Evolutionary conservation across 2,888 invertebrate species (phyloP).

Genomic region (Apantesis nais): DNA sequence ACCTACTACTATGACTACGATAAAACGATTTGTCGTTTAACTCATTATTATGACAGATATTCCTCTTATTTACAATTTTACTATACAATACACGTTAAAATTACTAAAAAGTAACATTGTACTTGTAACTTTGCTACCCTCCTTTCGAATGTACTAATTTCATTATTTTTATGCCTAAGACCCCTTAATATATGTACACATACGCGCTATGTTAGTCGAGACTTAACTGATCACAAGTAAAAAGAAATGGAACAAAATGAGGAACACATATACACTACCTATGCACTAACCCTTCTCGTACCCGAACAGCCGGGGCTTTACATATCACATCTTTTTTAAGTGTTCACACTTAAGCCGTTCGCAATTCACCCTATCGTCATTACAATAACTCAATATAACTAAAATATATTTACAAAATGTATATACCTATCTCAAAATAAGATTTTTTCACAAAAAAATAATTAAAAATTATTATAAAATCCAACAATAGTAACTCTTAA

Average conservation of each 20-base stretch:
- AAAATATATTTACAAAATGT: constrained; percentile 78
- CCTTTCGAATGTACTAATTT: constrained; percentile 77
- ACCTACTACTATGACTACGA: constrained; percentile 82
- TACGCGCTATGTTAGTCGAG: constrained; percentile 79
- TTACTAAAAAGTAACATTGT: constrained; percentile 83
- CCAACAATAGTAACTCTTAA: constrained; percentile 70
- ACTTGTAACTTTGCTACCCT: constrained; percentile 81
- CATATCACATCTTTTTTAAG: constrained; percentile 77
- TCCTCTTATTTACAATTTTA: constrained; percentile 84
- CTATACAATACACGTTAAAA: constrained; percentile 81
- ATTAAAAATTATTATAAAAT: constrained; percentile 71
- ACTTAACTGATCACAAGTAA: constrained; percentile 80
- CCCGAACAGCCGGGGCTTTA: constrained; percentile 58
- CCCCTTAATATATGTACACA: constrained; percentile 72
- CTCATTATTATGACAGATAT: constrained; percentile 85
- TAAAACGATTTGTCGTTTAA: constrained; percentile 84
- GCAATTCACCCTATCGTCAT: constrained; percentile 61
- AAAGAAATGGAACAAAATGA: constrained; percentile 74
- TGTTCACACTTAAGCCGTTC: constrained; percentile 73
- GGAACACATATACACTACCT: constrained; percentile 82
- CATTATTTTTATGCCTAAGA: constrained; percentile 61
- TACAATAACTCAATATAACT: constrained; percentile 65
- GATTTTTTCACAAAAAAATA: constrained; percentile 67
- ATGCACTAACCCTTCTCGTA: constrained; percentile 73
- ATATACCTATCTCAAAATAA: constrained; percentile 81